phyloP scores from a whole-genome alignment of 2,797 vertebrate species.

The Apogon talboti region DNA sequence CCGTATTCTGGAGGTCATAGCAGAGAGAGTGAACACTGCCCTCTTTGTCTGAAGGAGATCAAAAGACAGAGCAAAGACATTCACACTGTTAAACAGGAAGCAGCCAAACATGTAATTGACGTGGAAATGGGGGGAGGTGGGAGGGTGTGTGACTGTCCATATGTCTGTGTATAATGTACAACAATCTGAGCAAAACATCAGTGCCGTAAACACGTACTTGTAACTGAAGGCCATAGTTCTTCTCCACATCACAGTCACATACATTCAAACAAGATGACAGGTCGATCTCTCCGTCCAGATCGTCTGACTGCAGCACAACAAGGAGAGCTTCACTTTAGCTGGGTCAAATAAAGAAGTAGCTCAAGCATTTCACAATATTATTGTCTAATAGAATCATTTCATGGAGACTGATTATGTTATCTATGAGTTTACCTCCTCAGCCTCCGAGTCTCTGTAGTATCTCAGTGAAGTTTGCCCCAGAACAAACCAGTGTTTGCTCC shows the following conservation, averaged over 20 bases:
- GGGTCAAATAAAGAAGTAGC: background rate
- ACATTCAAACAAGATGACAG: conserved; percentile 88
- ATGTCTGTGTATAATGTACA: conserved; percentile 24
- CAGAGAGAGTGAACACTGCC: conserved; percentile 90
- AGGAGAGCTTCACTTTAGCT: conserved; percentile 12
- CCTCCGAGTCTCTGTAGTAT: conserved; percentile 92
- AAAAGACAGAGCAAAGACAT: conserved; percentile 43
- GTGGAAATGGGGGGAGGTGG: conserved; percentile 27
- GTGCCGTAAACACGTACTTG: conserved; percentile 79
- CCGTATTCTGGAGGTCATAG: conserved; percentile 93
- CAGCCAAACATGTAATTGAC: conserved; percentile 53
- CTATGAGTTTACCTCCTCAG: conserved; percentile 88
- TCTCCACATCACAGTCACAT: conserved; percentile 90
- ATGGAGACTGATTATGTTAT: background rate
- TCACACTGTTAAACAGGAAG: conserved; percentile 65
- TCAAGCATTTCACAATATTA: background rate
- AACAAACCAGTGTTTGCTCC: conserved; percentile 98
- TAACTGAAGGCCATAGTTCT: conserved; percentile 95
- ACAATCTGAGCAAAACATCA: conserved; percentile 21
- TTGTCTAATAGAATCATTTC: background rate
- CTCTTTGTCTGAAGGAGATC: conserved; percentile 87
- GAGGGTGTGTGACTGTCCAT: conserved; percentile 9
- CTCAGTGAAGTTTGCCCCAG: conserved; percentile 88
- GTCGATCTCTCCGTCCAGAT: conserved; percentile 91
- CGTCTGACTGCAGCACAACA: conserved; percentile 86